These are phyloP conservation scores for Drosophila nigricruria DNA, from an alignment of 2,888 invertebrate species.

Conservation along the genomic window DNA sequence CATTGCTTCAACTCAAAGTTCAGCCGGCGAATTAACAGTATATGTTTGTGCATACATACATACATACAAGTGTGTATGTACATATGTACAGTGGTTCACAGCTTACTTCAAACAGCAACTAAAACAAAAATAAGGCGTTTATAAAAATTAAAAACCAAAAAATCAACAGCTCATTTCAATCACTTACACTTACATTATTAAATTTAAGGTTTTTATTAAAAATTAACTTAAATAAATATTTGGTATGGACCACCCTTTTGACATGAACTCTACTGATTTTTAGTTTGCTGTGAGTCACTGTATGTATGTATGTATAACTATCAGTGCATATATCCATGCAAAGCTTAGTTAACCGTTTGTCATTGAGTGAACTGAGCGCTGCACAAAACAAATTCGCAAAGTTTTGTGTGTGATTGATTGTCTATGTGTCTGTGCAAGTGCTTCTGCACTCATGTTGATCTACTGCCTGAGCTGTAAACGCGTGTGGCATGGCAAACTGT, in stretches of 20 bases:
- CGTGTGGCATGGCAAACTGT: conserved; percentile 56
- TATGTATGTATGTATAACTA: conserved; percentile 3
- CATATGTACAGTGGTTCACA: too few species aligned
- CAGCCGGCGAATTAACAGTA: conserved; percentile 36
- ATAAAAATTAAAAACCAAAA: too few species aligned
- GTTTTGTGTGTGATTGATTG: conserved; percentile 9
- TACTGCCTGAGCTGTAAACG: conserved; percentile 17
- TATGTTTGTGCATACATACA: not conserved
- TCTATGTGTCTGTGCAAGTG: conserved; percentile 21
- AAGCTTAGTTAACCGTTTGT: conserved; percentile 39
- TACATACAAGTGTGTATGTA: not conserved
- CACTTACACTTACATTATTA: too few species aligned
- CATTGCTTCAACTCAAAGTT: conserved; percentile 46
- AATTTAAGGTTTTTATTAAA: too few species aligned
- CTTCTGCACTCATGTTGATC: conserved; percentile 46
- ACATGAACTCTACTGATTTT: too few species aligned
- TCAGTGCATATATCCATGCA: conserved; percentile 17
- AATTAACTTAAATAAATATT: too few species aligned
- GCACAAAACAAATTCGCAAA: conserved; percentile 32
- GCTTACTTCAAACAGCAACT: too few species aligned
- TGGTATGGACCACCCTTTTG: too few species aligned
- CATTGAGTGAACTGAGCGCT: conserved; percentile 37
- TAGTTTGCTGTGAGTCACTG: too few species aligned
- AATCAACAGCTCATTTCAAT: too few species aligned
- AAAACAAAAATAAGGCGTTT: too few species aligned